Evolutionary conservation across 1,140 invertebrate genomes (phyloP).

Genomic region (Brachionus sp.): DNA sequence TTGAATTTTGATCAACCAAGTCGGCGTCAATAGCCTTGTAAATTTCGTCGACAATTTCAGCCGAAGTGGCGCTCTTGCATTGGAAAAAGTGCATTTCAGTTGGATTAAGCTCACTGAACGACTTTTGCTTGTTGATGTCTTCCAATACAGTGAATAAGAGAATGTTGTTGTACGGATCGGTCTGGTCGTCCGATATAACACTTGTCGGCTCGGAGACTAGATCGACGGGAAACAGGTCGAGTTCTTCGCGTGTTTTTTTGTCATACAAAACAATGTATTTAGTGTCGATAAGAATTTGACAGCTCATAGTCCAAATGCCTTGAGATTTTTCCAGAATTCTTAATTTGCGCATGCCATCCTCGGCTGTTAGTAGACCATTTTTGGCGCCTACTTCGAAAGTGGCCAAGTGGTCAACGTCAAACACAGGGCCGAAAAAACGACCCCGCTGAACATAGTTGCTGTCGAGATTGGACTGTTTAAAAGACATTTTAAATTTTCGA

Average conservation of each 20-base stretch:
- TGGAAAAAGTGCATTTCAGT: conserved; percentile 43
- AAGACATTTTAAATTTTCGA: neutral
- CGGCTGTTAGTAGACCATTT: neutral
- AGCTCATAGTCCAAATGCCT: conserved; percentile 32
- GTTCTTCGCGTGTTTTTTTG: neutral
- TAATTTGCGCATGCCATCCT: conserved; percentile 35
- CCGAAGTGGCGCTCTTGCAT: neutral
- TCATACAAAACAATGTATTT: neutral
- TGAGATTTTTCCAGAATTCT: conserved; percentile 27
- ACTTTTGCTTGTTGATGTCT: neutral
- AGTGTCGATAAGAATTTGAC: conserved; percentile 14
- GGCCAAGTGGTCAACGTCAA: conserved; percentile 8
- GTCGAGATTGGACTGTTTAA: conserved; percentile 1
- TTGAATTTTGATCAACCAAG: neutral
- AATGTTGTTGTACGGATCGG: neutral
- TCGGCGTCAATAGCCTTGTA: neutral
- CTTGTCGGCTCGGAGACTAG: neutral
- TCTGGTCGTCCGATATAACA: neutral
- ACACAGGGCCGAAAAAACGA: neutral
- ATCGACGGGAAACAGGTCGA: neutral
- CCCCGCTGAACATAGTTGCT: conserved; percentile 13
- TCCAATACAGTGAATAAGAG: neutral
- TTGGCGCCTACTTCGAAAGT: conserved; percentile 18
- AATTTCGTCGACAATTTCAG: conserved; percentile 12
- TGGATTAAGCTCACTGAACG: neutral